Conservation (phyloP, 2,797 vertebrate species). For the Zonotrichia albicollis region DNA sequence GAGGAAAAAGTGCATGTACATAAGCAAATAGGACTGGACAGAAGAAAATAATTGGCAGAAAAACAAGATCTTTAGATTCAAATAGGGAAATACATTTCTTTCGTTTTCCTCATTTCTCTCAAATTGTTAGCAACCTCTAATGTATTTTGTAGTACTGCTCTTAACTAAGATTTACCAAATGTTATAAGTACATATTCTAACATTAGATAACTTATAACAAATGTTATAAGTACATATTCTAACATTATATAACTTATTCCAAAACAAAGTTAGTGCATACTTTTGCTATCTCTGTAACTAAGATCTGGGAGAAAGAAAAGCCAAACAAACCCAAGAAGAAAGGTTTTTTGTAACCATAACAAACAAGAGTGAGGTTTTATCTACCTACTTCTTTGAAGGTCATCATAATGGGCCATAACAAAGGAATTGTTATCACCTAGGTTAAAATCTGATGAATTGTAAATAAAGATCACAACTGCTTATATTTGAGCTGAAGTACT, state of each 20-base stretch:
- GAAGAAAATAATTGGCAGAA: neutral
- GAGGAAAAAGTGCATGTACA: neutral
- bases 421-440: neutral
- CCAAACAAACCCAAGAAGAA: neutral
- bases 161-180: conserved; percentile 26
- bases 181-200: conserved; percentile 18
- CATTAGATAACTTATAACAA: neutral
- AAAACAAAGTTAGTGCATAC: conserved; percentile 38
- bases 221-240: neutral
- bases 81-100: neutral
- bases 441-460: conserved; percentile 53
- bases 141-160: neutral
- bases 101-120: neutral
- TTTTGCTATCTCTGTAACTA: neutral
- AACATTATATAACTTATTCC: neutral
- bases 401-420: neutral
- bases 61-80: neutral
- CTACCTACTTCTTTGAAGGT: conserved; percentile 13
- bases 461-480: conserved; percentile 65
- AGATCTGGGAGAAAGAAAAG: neutral
- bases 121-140: neutral
- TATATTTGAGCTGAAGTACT: conserved; percentile 39
- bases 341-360: neutral
- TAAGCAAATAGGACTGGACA: neutral
- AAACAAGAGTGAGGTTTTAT: neutral